phyloP scores from a whole-genome alignment of 2,797 vertebrate genomes.

The Natrix natrix region DNA sequence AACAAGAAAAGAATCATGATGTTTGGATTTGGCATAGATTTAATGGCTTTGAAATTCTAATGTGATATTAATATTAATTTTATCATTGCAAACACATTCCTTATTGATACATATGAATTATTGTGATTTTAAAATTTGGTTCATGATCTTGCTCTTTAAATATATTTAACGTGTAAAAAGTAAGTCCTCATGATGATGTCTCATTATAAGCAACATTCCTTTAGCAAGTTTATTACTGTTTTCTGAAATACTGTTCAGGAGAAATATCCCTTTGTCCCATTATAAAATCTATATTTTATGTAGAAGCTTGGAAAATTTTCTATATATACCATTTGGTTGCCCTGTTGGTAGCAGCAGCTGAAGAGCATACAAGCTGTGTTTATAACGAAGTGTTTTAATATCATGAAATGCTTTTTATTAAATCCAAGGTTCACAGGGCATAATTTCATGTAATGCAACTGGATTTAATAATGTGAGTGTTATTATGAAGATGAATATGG shows the following conservation, averaged over 20 bases:
- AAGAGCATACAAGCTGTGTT: neutral
- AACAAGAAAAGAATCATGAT: neutral
- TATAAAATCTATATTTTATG: neutral
- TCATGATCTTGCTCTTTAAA: neutral
- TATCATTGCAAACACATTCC: neutral
- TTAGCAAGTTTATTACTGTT: neutral
- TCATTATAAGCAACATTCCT: neutral
- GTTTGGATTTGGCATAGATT: neutral
- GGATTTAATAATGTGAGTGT: neutral
- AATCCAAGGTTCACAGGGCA: slow-evolving; percentile 10
- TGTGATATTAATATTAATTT: neutral
- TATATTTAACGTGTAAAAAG: neutral
- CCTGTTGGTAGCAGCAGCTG: fast-evolving
- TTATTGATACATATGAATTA: neutral
- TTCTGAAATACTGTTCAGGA: neutral
- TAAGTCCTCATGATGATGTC: neutral
- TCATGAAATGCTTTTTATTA: neutral
- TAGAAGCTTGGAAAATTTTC: neutral
- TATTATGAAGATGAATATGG: slow-evolving; percentile 31
- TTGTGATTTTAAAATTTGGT: neutral
- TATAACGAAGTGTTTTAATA: slow-evolving; percentile 38
- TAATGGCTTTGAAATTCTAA: neutral
- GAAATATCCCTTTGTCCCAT: neutral
- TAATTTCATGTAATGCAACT: slow-evolving; percentile 1
- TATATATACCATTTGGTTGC: neutral